A percentile compares a stretch with the other conserved stretches of the same genome.
These are phyloP conservation scores for Thermophis baileyi DNA, from an alignment of 2,113 vertebrate genomes.

Conservation along the genomic window DNA sequence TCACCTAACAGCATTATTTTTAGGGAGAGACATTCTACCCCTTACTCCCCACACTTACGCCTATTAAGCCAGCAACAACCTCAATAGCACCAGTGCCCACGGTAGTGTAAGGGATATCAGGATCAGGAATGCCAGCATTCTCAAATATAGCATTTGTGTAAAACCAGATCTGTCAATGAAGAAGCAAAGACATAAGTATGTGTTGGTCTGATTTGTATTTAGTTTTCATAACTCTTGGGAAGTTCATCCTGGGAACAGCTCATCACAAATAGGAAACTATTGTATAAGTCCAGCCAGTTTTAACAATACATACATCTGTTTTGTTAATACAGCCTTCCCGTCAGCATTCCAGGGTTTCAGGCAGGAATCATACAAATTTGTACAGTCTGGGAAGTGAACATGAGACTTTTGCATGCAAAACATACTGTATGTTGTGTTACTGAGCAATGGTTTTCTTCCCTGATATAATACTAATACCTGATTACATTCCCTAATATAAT, in stretches of 20 bases:
- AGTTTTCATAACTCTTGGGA: background rate
- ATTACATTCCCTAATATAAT: background rate
- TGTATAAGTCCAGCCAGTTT: background rate
- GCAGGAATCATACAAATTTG: background rate
- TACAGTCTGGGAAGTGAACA: background rate
- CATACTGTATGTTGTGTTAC: background rate
- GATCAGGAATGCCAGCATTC: constrained; percentile 73
- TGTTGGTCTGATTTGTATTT: background rate
- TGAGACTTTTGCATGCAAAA: background rate
- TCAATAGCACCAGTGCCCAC: constrained; percentile 84
- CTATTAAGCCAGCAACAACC: constrained; percentile 78
- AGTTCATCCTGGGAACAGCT: background rate
- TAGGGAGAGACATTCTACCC: background rate
- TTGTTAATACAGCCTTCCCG: background rate
- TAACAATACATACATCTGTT: background rate
- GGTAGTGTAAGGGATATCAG: constrained; percentile 82
- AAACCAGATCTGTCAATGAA: constrained; percentile 83
- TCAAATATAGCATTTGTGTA: constrained; percentile 87
- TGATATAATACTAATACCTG: background rate
- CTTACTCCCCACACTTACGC: constrained; percentile 71
- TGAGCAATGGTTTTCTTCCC: background rate
- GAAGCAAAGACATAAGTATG: accelerated
- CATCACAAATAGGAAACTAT: background rate
- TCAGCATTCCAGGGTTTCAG: background rate
- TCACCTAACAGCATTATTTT: background rate